Evolutionary conservation across 2,888 invertebrate genomes (phyloP), one percentile per base, ranked within the genome.

Genomic region (Nyleta sp.): DNA sequence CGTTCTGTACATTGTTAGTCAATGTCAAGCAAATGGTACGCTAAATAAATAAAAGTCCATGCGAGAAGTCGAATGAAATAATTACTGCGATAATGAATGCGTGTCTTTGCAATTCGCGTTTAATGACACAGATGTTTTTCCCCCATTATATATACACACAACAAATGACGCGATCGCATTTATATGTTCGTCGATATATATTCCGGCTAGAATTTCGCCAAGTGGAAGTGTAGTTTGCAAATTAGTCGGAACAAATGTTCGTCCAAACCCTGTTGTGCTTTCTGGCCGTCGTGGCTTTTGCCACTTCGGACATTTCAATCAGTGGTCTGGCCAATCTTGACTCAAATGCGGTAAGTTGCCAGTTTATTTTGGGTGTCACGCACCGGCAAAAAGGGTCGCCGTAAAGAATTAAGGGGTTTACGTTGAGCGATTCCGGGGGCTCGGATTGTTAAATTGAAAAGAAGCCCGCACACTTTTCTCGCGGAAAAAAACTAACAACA

Each of bases 241-340:
- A 75, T 70, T 67, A 64, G 75, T 65, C 40, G 50, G 65, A 40
- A 65, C 24, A 59, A 70, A 81, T 75, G 74, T 33, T 28, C 38
- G 46, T 48, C 13, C 73, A 57, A 18, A 44, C 57, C 48, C 13
- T 82, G 18, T 40, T 86, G 46, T 83, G 70, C 74, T 13, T 87
- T 15, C 68, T 86, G 22, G 82, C 81, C 40, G 15, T 83, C 40
- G 81, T 81, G 72, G 83, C 85, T 17, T 75, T 48, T 24, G 82
- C 83, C 48, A 65, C 81, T n/a, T n/a, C 28, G 70, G 84, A 83
- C 48, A 59, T 84, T 17, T 82, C 84, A 11, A 64, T 87, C 55
- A 81, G 78, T 38, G 85, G 82, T 18, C 28, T 60, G 11, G 83
- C 80, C 11, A 55, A 60, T 52, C 65, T 80, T 20, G 68, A 76